Percentiles rank a stretch among this genome's conserved stretches.
Conservation (phyloP, 1,140 invertebrate genomes). For the Heliothis virescens region DNA sequence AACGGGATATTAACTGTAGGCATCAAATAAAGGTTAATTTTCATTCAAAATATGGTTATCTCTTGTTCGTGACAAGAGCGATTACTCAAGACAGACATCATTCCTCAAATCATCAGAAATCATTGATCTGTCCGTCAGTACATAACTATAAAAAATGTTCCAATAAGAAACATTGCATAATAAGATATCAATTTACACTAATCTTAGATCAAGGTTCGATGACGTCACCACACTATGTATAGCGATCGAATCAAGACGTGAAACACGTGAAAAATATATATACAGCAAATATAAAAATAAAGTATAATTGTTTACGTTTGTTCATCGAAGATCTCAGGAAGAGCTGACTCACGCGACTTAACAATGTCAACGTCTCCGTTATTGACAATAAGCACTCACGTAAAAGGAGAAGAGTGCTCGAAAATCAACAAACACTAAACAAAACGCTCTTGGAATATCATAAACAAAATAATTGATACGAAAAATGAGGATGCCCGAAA, state of each 20-base stretch:
- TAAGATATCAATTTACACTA: constrained; percentile 46
- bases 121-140: constrained; percentile 36
- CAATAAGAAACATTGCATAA: constrained; percentile 46
- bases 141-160: constrained; percentile 37
- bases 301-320: constrained; percentile 48
- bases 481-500: constrained; percentile 44
- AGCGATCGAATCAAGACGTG: constrained; percentile 32
- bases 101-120: constrained; percentile 43
- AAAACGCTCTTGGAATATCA: constrained; percentile 26
- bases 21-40: constrained; percentile 3
- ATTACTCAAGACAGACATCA: constrained; percentile 41
- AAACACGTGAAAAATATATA: constrained; percentile 37
- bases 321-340: constrained; percentile 25
- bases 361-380: constrained; percentile 49
- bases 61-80: constrained; percentile 21
- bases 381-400: constrained; percentile 45
- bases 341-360: constrained; percentile 47
- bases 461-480: constrained; percentile 40
- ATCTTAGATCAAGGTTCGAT: constrained; percentile 45
- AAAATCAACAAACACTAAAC: constrained; percentile 45
- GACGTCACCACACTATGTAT: constrained; percentile 43
- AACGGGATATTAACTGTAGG: constrained; percentile 2
- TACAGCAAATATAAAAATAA: constrained; percentile 41
- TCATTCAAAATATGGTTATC: constrained; percentile 30
- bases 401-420: constrained; percentile 36